Evolutionary conservation across 1,140 invertebrate genomes (phyloP), one percentile per base, ranked within the genome.

Genomic region (Neuroterus valhalla): DNA sequence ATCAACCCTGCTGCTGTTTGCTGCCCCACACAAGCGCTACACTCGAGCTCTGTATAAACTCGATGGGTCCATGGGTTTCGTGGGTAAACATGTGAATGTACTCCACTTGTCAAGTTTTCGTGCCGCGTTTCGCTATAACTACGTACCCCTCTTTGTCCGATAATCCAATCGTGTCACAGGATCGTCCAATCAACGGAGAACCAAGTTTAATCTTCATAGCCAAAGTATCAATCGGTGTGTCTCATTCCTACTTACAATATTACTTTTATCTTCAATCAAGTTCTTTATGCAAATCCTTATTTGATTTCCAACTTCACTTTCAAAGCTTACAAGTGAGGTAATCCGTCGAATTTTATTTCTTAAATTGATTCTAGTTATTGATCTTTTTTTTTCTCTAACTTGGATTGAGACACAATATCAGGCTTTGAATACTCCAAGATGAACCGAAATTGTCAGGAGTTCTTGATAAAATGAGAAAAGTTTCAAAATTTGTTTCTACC

Each of bases 1-100:
- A 89, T 83, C 86, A 90, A 89, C 87, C 88, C 86, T 78, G 88
- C 88, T 90, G 89, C 88, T 90, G 89, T 89, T 90, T 89, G 88
- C 87, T 90, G 89, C 85, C 87, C 87, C 82, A 88, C 86, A 89
- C 86, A 88, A 87, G 81, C 83, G 84, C 87, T 89, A 88, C 87
- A 90, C 85, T 87, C 84, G 77, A 85, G 52, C 84, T 77, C 74
- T 76, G 78, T 66, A 81, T 78, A 81, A 74, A 78, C 80, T 77
- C 78, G 67, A 78, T 79, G 78, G 71, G 78, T 78, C 74, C 62
- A 68, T 80, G 71, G 74, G 75, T 77, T 46, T 68, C 77, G 77
- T 76, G 76, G 74, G 71, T 76, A 78, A 76, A 62, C 23, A 78
- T 48, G 67, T 79, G 46, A 77, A 76, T 80, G 71, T 62, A 70